Evolutionary conservation across 2,797 vertebrate genomes (phyloP).

Genomic region (Zalophus californianus): DNA sequence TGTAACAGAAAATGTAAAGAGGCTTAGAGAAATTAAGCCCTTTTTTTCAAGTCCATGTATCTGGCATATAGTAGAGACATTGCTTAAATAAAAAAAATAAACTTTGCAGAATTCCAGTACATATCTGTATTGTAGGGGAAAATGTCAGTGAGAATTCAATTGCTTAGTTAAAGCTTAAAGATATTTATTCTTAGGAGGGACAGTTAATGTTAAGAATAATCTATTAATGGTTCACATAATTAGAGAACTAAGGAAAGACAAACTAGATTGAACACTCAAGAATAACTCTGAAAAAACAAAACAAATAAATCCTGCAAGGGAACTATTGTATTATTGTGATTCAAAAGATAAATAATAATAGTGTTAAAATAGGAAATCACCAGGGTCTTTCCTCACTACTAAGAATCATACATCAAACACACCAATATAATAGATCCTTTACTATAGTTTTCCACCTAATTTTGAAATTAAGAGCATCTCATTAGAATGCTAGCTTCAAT

Average conservation of each 20-base stretch:
- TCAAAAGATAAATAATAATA: not conserved
- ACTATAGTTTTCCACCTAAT: not conserved
- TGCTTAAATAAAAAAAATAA: not conserved
- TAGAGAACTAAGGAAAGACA: not conserved
- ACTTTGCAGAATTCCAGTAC: not conserved
- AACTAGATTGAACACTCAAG: not conserved
- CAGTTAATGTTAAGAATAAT: not conserved
- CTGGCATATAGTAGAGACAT: not conserved
- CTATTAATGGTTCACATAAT: not conserved
- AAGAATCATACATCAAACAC: not conserved
- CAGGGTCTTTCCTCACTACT: not conserved
- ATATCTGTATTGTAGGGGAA: not conserved
- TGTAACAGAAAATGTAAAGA: not conserved
- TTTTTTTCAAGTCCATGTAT: not conserved
- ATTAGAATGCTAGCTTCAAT: not conserved
- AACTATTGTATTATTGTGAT: not conserved
- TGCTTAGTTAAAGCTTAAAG: not conserved
- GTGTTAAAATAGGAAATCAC: not conserved
- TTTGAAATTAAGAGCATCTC: not conserved
- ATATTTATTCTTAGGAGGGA: not conserved
- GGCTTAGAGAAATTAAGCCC: not conserved
- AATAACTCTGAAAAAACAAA: not conserved
- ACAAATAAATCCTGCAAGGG: not conserved
- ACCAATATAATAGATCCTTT: not conserved
- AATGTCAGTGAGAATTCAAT: not conserved